Base-by-base conservation (phyloP, 2,113 vertebrate species). In the Rhadina sibilatrix region DNA sequence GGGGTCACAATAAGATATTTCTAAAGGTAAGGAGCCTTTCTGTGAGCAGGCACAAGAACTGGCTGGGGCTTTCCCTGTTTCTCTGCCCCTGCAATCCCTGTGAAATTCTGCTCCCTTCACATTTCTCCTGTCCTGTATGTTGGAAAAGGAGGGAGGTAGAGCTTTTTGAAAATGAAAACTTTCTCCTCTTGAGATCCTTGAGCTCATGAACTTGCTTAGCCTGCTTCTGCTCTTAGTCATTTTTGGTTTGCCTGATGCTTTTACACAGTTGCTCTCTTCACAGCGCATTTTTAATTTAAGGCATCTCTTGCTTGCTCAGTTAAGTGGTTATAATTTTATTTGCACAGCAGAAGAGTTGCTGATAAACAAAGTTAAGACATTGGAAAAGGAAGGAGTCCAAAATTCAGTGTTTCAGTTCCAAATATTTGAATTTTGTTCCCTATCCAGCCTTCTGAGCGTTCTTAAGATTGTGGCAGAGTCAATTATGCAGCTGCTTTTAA, bases 301-400 rank as follows among this genome's bases (percentile, higher is more conserved):
- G 27, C 56, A 13, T 85, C 50, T 85, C 49, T 65, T 94, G 5
- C 71, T 85, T 77, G 42, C 68, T 86, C 18, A 12, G 82, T 85
- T 90, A 83, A 14, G 3, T 89, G 57, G 21, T 93, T 94, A 16
- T 74, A 77, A 78, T 85, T 90, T 94, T 90, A 63, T 89, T 96
- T 96, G 76, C 52, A 57, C 64, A 90, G 40, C 54, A 61, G 57
- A 91, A 74, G 66, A 94, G 33, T 64, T 81, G 28, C 82, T 92
- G 92, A 83, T 96, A 93, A 96, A 94, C 79, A 85, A 92, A 93
- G 76, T 83, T 93, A 96, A 92, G 71, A 70, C 71, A 86, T 63
- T 71, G 47, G 68, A 77, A 83, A 83, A 96, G 66, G 71, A 94
- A 83, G 33, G 52, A 86, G 64, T 87, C 81, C 93, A 91, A 96